Conservation (phyloP, 2,113 vertebrate genomes). For the Antidorcas marsupialis region DNA sequence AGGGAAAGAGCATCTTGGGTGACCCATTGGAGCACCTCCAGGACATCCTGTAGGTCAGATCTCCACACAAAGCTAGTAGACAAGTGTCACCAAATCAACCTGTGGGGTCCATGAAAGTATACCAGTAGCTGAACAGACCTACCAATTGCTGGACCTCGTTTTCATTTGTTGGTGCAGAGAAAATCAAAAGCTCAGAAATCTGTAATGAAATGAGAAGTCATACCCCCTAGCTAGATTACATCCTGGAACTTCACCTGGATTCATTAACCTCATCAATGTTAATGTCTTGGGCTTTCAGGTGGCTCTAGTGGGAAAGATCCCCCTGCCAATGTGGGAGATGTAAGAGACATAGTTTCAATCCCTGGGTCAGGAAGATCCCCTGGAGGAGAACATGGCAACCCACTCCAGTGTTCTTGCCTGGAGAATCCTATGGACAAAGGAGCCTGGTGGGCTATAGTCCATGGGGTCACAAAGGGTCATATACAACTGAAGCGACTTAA, state of each 20-base stretch:
- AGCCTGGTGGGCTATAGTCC: neutral
- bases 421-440: neutral
- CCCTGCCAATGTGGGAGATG: accelerated
- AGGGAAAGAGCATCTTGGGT: neutral
- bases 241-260: neutral
- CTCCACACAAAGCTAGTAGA: neutral
- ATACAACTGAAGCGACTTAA: accelerated
- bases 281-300: neutral
- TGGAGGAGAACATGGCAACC: neutral
- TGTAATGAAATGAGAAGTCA: neutral
- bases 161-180: neutral
- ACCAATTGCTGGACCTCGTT: neutral
- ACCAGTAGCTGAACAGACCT: neutral
- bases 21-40: neutral
- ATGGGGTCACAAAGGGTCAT: neutral
- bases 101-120: neutral
- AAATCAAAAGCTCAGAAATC: neutral
- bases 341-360: neutral
- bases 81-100: neutral
- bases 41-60: neutral
- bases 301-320: neutral
- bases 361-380: neutral
- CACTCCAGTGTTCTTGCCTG: neutral
- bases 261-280: neutral
- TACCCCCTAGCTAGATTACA: neutral